Conservation (phyloP, 2,797 vertebrate species). For the Serranus cabrilla region DNA sequence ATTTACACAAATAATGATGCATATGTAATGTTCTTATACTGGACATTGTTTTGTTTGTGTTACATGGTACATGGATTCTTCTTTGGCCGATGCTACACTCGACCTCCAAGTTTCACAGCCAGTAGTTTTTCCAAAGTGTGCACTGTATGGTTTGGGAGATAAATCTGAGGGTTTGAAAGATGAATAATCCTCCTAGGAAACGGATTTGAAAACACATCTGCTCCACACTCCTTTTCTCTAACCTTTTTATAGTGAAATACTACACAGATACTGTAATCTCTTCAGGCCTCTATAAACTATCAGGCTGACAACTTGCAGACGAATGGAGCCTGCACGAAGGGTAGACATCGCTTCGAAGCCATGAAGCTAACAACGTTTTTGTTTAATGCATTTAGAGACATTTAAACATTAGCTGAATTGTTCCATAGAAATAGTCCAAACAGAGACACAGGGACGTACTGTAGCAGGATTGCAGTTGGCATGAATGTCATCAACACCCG, state of each 20-base stretch:
- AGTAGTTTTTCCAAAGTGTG: too few species aligned
- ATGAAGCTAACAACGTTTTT: neutral
- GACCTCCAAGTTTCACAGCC: too few species aligned
- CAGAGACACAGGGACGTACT: constrained; percentile 1
- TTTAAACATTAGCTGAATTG: neutral
- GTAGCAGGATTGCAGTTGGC: constrained; percentile 31
- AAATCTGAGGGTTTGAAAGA: neutral
- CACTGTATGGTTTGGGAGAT: neutral
- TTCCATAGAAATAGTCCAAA: constrained; percentile 26
- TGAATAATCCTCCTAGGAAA: neutral
- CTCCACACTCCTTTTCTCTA: neutral
- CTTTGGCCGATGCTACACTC: too few species aligned
- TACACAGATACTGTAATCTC: neutral
- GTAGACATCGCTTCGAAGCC: neutral
- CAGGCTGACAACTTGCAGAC: neutral
- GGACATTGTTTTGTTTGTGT: too few species aligned
- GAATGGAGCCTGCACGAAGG: neutral
- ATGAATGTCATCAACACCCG: constrained; percentile 54
- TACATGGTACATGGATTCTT: too few species aligned
- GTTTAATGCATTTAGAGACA: neutral
- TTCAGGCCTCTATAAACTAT: neutral
- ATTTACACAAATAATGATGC: too few species aligned
- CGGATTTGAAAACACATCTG: neutral
- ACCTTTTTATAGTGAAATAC: neutral
- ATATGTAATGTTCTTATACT: too few species aligned